Base-by-base conservation (phyloP, 2,113 vertebrate genomes). In the Halichoerus grypus region DNA sequence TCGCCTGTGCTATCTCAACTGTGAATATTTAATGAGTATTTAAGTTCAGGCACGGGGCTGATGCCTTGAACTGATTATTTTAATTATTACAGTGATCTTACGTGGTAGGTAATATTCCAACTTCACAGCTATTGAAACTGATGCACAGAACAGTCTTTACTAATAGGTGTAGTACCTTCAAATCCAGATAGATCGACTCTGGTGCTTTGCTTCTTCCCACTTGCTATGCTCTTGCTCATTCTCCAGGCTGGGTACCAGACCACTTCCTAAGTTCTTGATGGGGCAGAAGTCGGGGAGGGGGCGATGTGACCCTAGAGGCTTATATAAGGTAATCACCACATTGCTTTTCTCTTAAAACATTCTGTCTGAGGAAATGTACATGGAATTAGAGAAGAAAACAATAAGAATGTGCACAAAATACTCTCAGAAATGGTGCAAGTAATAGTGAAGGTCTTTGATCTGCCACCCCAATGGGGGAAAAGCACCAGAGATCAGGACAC, bases 311-410 rank as follows among this genome's bases (percentile, higher is more conserved):
- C 26, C 24, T 28, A 42, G 57, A 87, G n/a, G 18, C 13, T 90
- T 61, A 18, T 36, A 26, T 4, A n/a, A 28, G 22, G 12, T 74
- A 57, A 3, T 89, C 11, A 90, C 46, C 8, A 28, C 57, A 9
- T 51, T 83, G 39, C 21, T 83, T 65, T 90, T 15, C n/a, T 57
- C 55, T 86, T 72, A 69, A 97, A 86, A 87, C 88, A 94, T 87
- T 82, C 28, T 88, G 21, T 39, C 19, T 79, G 53, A 88, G n/a
- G n/a, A 93, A 92, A 94, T 96, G 12, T 77, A 72, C 31, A 7
- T 71, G 82, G 36, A 95, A 82, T 88, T 79, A 63, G 33, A 79
- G 36, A 86, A 94, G 77, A 86, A 46, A 86, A 83, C 28, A 76
- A 28, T 18, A 46, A 59, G 33, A 95, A 42, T 92, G 18, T 82